These are phyloP conservation scores for Drosophila algonquin DNA, from an alignment of 2,888 invertebrate species.

Conservation along the genomic window DNA sequence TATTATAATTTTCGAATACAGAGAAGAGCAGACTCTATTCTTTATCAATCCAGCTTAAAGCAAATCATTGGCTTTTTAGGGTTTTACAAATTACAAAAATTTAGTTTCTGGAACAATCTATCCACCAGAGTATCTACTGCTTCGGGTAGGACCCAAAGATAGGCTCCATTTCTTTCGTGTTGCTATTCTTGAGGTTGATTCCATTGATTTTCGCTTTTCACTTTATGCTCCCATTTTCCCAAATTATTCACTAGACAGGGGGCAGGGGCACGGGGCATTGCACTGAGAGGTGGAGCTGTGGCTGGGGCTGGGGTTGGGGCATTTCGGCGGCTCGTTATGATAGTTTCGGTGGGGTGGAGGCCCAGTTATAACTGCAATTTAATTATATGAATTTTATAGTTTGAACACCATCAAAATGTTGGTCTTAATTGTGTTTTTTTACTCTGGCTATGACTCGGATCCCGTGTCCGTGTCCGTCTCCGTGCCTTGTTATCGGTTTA, in stretches of 20 bases:
- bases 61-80: no score
- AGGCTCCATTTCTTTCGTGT: constrained; percentile 15
- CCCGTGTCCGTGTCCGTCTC: constrained; percentile 20
- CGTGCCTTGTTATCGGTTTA: constrained; percentile 70
- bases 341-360: constrained; percentile 8
- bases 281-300: constrained; percentile 16
- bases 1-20: background rate
- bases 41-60: background rate
- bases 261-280: background rate
- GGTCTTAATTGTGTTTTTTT: constrained; percentile 73
- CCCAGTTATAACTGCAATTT: constrained; percentile 70
- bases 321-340: constrained; percentile 25
- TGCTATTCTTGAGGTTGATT: constrained; percentile 17
- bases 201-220: constrained; percentile 66
- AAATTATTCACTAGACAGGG: constrained; percentile 49
- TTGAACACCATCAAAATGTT: constrained; percentile 75
- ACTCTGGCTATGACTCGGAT: constrained; percentile 24
- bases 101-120: no score
- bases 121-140: background rate
- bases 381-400: constrained; percentile 77
- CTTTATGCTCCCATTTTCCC: constrained; percentile 52
- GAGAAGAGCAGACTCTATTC: background rate
- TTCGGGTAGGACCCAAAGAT: background rate
- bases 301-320: constrained; percentile 11
- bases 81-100: no score